Evolutionary conservation across 2,113 vertebrate species (phyloP).

Genomic region (Elaphurus davidianus): DNA sequence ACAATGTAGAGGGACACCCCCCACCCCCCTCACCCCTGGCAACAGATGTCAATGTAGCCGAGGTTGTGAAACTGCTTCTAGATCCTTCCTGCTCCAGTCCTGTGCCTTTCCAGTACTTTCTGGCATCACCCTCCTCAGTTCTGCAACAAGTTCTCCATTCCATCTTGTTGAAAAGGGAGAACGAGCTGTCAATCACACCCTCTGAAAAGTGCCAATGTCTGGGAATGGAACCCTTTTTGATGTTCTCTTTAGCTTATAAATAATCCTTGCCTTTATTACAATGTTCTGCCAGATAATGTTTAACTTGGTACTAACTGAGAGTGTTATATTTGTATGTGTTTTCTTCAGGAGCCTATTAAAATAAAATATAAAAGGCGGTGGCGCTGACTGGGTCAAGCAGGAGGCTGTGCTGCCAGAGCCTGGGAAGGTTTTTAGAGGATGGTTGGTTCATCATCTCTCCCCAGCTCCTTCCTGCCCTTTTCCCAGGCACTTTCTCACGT

Average conservation of each 20-base stretch:
- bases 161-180: not conserved
- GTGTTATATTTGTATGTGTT: not conserved
- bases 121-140: not conserved
- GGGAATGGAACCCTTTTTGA: not conserved
- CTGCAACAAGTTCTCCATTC: not conserved
- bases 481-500: not conserved
- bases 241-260: not conserved
- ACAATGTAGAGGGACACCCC: rapidly evolving
- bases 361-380: not conserved
- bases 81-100: not conserved
- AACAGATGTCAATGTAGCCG: rapidly evolving
- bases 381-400: not conserved
- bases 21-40: rapidly evolving
- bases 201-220: rapidly evolving
- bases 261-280: not conserved
- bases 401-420: not conserved
- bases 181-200: not conserved
- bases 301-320: not conserved
- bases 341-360: not conserved
- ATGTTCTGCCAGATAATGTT: not conserved
- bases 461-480: rapidly evolving
- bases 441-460: not conserved
- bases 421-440: not conserved
- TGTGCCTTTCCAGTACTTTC: rapidly evolving
- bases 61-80: not conserved